phyloP scores from a whole-genome alignment of 1,140 invertebrate genomes.

The Palaemon carinicauda region DNA sequence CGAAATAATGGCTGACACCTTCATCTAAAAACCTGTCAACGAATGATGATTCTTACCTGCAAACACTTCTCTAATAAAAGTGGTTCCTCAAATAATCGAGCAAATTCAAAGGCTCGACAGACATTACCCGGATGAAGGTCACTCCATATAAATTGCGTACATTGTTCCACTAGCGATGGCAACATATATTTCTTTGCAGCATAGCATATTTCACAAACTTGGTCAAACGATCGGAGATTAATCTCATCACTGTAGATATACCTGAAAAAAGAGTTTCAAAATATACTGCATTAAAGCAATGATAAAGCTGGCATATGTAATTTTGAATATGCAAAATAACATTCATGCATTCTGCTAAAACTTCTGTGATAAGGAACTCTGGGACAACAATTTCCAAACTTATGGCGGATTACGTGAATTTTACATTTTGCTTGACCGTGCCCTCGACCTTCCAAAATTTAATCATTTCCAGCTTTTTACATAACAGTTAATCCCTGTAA shows the following conservation, averaged over 20 bases:
- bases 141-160: slow-evolving; percentile 80
- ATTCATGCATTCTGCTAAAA: too few species aligned
- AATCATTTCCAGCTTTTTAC: too few species aligned
- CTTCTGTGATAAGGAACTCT: too few species aligned
- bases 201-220: slow-evolving; percentile 85
- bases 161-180: slow-evolving; percentile 80
- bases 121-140: slow-evolving; percentile 81
- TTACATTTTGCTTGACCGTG: too few species aligned
- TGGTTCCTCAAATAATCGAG: slow-evolving; percentile 82
- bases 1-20: too few species aligned
- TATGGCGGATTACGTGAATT: too few species aligned
- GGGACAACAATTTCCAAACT: too few species aligned
- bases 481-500: too few species aligned
- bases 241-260: slow-evolving; percentile 86
- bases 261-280: slow-evolving; percentile 64
- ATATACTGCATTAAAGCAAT: neutral
- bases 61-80: slow-evolving; percentile 81
- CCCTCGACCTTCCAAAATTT: too few species aligned
- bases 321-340: neutral
- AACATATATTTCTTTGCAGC: slow-evolving; percentile 89
- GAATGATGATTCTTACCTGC: slow-evolving; percentile 67
- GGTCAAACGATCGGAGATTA: slow-evolving; percentile 79
- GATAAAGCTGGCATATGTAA: neutral
- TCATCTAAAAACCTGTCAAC: neutral
- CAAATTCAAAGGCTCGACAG: slow-evolving; percentile 85